Base-by-base conservation (phyloP, 2,113 vertebrate genomes). In the Calyptommatus sinebrachiatus region DNA sequence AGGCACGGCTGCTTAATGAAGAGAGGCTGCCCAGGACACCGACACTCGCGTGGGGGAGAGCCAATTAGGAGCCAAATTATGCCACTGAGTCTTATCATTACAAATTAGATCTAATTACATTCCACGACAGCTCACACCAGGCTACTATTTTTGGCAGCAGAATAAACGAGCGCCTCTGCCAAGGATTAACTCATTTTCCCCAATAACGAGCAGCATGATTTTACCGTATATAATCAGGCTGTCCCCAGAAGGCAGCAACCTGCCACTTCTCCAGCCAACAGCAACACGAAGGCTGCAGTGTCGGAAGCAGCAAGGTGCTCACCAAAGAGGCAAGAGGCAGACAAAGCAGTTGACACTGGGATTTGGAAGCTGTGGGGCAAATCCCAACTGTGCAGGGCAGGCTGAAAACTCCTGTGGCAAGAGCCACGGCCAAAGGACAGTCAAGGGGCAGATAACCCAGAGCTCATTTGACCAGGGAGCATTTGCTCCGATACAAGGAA, bases 71-170 rank as follows among this genome's bases (percentile, higher is more conserved):
- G 63, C 50, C 71, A 62, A 22, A 60, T 78, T 28, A 62, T 16
- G 65, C 71, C 73, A 69, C 57, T 20, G 48, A 83, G 22, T 10
- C 69, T 73, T 66, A 65, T 73, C 69, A 48, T 62, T n/a, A 69
- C 41, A 78, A 69, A 68, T 73, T 63, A 83, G 61, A 68, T 60
- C 65, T 83, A 73, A 83, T 78, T 73, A 68, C 63, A 68, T 68
- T 78, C 48, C 18, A 18, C 35, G 41, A 8, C 70, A 12, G 50
- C 71, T 22, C 22, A 48, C 81, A 26, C 65, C 46, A 53, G 22
- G 63, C 22, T 48, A 48, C 48, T 50, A 73, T 68, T 78, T 61
- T 62, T 46, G 65, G 81, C 18, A 12, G 81, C 53, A 31, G 63
- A 71, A 78, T 12, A 7, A 78, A 62, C 21, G 2, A 21, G 31